Percentiles rank a stretch among this genome's conserved stretches.
These are phyloP conservation scores for Rhagophthalmus giganteus DNA, from an alignment of 2,888 invertebrate genomes.

Conservation along the genomic window DNA sequence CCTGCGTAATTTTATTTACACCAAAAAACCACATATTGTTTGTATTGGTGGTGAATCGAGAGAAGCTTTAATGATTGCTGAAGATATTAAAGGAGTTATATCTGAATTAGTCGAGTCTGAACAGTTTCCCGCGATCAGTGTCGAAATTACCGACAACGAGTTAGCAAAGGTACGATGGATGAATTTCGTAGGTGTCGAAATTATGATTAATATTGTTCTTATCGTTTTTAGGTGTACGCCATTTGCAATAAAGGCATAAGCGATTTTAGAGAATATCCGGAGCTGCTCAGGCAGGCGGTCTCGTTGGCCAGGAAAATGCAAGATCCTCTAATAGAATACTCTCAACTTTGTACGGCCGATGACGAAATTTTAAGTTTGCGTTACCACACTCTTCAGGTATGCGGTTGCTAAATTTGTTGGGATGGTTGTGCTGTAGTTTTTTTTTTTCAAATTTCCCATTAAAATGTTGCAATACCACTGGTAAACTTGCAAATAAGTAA, in stretches of 20 bases:
- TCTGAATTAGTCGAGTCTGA: constrained; percentile 78
- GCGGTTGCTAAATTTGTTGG: too few relatives aligned
- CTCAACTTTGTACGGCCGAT: constrained; percentile 93
- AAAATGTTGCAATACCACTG: too few relatives aligned
- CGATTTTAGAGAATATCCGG: constrained; percentile 93
- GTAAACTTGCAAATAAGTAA: too few relatives aligned
- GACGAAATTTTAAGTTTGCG: constrained; percentile 95
- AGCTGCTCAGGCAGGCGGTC: constrained; percentile 86
- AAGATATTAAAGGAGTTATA: constrained; percentile 75
- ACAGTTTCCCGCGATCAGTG: constrained; percentile 82
- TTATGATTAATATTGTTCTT: too few relatives aligned
- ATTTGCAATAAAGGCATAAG: constrained; percentile 84
- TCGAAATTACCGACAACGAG: constrained; percentile 93
- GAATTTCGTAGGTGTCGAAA: too few relatives aligned
- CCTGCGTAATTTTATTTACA: constrained; percentile 78
- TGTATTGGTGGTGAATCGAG: constrained; percentile 81
- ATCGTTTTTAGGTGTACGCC: constrained; percentile 74
- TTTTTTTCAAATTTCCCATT: too few relatives aligned
- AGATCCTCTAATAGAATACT: constrained; percentile 95
- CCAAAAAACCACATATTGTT: constrained; percentile 93
- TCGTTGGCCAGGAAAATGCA: constrained; percentile 90
- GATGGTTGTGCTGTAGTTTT: too few relatives aligned
- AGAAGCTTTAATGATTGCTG: constrained; percentile 79
- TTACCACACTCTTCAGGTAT: constrained; percentile 80
- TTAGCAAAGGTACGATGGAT: constrained; percentile 66